phyloP scores from a whole-genome alignment of 2,888 invertebrate species.

The Melanotus villosus region DNA sequence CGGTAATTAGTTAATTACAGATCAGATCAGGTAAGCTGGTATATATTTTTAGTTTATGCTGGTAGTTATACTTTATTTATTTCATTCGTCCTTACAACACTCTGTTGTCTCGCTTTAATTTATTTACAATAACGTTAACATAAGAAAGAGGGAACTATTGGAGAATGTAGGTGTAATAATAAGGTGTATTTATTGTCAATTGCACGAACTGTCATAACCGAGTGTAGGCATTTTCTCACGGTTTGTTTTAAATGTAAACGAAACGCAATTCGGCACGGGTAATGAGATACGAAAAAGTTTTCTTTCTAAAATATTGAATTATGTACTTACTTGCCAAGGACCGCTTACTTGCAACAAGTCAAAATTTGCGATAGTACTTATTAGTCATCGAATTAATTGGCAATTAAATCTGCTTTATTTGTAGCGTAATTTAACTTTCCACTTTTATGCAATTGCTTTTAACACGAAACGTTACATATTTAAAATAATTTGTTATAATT shows the following conservation, averaged over 20 bases:
- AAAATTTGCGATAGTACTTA: background rate
- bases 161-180: constrained; percentile 35
- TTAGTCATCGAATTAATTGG: too few species aligned
- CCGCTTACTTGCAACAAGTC: background rate
- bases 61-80: constrained; percentile 17
- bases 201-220: constrained; percentile 33
- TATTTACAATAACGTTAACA: background rate
- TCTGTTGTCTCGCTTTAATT: background rate
- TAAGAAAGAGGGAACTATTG: background rate
- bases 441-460: too few species aligned
- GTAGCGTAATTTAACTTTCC: too few species aligned
- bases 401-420: too few species aligned
- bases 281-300: background rate
- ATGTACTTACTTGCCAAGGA: too few species aligned
- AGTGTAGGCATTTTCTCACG: constrained; percentile 32
- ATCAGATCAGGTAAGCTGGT: constrained; percentile 39
- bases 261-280: background rate
- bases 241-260: constrained; percentile 15
- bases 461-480: too few species aligned
- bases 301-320: too few species aligned
- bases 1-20: constrained; percentile 45
- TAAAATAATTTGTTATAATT: too few species aligned
- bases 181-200: constrained; percentile 36
- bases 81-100: background rate
- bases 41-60: too few species aligned